Percentiles rank a stretch among this genome's conserved stretches.
These are phyloP conservation scores for Aphidius gifuensis DNA, from an alignment of 1,140 invertebrate genomes.

Conservation along the genomic window DNA sequence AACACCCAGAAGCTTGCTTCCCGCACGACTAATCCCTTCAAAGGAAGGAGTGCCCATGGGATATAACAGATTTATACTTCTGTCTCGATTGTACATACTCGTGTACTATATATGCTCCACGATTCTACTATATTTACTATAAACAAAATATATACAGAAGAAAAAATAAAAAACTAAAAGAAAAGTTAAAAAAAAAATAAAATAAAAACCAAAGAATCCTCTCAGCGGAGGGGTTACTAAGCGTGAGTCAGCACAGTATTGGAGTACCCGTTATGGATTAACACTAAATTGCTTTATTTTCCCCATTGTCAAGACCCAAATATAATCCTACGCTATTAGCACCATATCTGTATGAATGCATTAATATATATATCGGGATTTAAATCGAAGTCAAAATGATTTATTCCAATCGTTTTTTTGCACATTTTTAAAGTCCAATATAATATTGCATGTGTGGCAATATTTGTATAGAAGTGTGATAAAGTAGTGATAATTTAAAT, in stretches of 20 bases:
- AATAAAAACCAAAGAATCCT: too few species aligned
- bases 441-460: too few species aligned
- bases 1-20: not conserved
- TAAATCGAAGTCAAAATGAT: too few species aligned
- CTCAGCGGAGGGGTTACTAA: not conserved
- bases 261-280: slow-evolving; percentile 27
- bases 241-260: slow-evolving; percentile 21
- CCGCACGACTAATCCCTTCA: slow-evolving; percentile 30
- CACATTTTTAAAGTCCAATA: too few species aligned
- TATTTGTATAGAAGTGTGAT: too few species aligned
- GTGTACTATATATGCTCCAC: slow-evolving; percentile 8
- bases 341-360: not conserved
- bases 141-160: too few species aligned
- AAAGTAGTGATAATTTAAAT: not conserved
- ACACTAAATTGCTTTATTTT: slow-evolving; percentile 18
- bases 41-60: slow-evolving; percentile 20
- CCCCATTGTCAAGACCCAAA: not conserved
- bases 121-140: slow-evolving; percentile 7
- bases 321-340: not conserved
- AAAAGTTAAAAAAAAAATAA: too few species aligned
- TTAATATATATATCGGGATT: too few species aligned
- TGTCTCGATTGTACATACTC: slow-evolving; percentile 1
- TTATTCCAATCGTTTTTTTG: too few species aligned
- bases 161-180: not conserved
- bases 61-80: slow-evolving; percentile 27